Evolutionary conservation across 2,113 vertebrate genomes (phyloP).

Genomic region (Xerus inauris): DNA sequence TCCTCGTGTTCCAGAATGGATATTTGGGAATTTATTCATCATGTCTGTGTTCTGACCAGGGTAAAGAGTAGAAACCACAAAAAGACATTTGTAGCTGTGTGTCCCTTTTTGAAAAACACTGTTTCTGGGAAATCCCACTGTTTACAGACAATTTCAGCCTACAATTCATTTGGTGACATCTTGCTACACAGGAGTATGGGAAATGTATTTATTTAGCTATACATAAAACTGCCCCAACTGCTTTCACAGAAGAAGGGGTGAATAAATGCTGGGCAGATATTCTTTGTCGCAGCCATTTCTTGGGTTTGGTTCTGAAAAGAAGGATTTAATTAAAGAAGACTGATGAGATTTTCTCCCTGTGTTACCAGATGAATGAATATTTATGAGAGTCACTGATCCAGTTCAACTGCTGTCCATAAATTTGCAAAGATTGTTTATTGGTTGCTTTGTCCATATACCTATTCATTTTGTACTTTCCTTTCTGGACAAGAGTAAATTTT

Average conservation of each 20-base stretch:
- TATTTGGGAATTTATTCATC: not conserved
- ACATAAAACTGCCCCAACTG: not conserved
- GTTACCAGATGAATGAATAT: slow-evolving; percentile 63
- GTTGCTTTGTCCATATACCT: slow-evolving; percentile 29
- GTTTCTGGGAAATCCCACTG: not conserved
- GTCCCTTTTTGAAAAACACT: not conserved
- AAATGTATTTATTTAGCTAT: slow-evolving; percentile 48
- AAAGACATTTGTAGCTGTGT: not conserved
- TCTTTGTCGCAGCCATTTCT: slow-evolving; percentile 49
- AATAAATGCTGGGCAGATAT: slow-evolving; percentile 18
- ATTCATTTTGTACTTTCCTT: slow-evolving; percentile 43
- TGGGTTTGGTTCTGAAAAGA: slow-evolving; percentile 55
- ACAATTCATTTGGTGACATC: slow-evolving; percentile 14
- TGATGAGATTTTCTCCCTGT: slow-evolving; percentile 52
- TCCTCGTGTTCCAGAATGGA: slow-evolving; percentile 25
- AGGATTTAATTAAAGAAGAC: slow-evolving; percentile 69
- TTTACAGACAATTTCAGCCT: not conserved
- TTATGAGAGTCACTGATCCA: slow-evolving; percentile 65
- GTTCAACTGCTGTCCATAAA: slow-evolving; percentile 52
- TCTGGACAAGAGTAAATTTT: slow-evolving; percentile 31
- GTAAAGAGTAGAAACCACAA: slow-evolving; percentile 12
- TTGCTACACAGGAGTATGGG: slow-evolving; percentile 10
- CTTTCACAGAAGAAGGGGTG: not conserved
- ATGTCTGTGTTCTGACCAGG: not conserved
- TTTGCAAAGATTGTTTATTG: slow-evolving; percentile 59